Percentiles rank a stretch among this genome's conserved stretches.
phyloP scores from a whole-genome alignment of 1,140 invertebrate species.

The Drosophila burlai region DNA sequence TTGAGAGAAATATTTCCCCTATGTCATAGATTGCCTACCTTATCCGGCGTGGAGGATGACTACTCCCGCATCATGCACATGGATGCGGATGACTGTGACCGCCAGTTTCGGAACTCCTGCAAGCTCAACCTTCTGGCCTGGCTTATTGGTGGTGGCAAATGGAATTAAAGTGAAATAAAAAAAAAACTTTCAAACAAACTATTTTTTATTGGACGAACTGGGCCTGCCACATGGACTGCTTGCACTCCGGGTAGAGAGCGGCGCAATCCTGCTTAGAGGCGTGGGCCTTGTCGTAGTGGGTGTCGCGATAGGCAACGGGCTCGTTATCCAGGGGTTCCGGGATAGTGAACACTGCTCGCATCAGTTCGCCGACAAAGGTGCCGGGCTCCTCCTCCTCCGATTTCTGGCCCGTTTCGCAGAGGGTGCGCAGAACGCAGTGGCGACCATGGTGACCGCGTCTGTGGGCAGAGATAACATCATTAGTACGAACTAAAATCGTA shows the following conservation, averaged over 20 bases:
- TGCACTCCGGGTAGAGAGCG: conserved; percentile 70
- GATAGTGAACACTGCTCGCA: conserved; percentile 78
- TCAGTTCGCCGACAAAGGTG: conserved; percentile 74
- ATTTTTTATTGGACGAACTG: conserved; percentile 70
- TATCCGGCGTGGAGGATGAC: conserved; percentile 70
- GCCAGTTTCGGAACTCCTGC: conserved; percentile 47
- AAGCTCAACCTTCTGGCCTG: conserved; percentile 57
- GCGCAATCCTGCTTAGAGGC: conserved; percentile 68
- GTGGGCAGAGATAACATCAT: neutral
- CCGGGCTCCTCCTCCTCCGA: conserved; percentile 86
- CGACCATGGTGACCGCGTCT: conserved; percentile 86
- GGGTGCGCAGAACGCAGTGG: conserved; percentile 89
- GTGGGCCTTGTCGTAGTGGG: conserved; percentile 77
- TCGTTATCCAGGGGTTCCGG: conserved; percentile 73
- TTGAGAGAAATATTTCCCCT: neutral
- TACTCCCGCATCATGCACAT: conserved; percentile 70
- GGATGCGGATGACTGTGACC: conserved; percentile 57
- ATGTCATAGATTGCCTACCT: conserved; percentile 62
- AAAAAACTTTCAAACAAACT: neutral
- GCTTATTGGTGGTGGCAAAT: conserved; percentile 53
- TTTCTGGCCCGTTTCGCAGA: conserved; percentile 91
- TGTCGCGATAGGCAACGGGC: conserved; percentile 53
- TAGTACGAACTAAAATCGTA: neutral
- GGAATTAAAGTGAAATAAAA: conserved; percentile 51
- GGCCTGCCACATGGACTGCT: conserved; percentile 77